Percentiles rank a stretch among this genome's conserved stretches.
These are phyloP conservation scores for Ephydatia muelleri DNA, from an alignment of 37 sponge, comb jelly and placozoan species.

Conservation along the genomic window DNA sequence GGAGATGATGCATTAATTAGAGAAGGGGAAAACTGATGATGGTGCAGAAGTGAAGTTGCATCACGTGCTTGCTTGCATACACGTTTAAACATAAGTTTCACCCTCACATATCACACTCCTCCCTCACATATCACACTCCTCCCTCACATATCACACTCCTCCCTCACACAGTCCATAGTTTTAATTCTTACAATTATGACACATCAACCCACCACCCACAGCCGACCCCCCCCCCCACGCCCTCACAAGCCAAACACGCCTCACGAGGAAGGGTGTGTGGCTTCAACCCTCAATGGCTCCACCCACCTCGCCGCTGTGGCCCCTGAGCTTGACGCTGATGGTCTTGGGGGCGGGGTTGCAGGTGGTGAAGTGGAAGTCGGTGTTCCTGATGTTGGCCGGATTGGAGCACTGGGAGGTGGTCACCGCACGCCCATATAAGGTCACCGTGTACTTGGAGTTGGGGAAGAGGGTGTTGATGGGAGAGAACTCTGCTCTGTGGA, in stretches of 20 bases:
- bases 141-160: too few relatives aligned
- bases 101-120: too few relatives aligned
- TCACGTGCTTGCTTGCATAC: too few relatives aligned
- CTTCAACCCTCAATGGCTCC: not conserved
- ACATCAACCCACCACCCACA: too few relatives aligned
- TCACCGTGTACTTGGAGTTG: slow-evolving; percentile 52
- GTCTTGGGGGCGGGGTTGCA: slow-evolving; percentile 60
- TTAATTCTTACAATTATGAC: too few relatives aligned
- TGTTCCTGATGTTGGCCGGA: slow-evolving; percentile 47
- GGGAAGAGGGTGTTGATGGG: slow-evolving; percentile 65
- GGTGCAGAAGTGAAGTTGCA: too few relatives aligned
- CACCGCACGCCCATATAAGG: slow-evolving; percentile 48
- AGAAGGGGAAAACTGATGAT: too few relatives aligned
- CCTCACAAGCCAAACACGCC: not conserved
- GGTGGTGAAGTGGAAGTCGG: slow-evolving; percentile 49
- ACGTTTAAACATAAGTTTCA: too few relatives aligned
- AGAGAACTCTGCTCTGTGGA: slow-evolving; percentile 63
- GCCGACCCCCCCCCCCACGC: too few relatives aligned
- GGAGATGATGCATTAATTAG: not conserved
- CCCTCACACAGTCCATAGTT: too few relatives aligned
- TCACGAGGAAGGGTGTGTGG: not conserved
- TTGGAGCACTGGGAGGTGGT: slow-evolving; percentile 55
- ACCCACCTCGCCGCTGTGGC: slow-evolving; percentile 25
- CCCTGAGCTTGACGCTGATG: slow-evolving; percentile 63
- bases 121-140: too few relatives aligned